Evolutionary conservation across 2,888 invertebrate species (phyloP).

Genomic region (Hecatera dysodea): DNA sequence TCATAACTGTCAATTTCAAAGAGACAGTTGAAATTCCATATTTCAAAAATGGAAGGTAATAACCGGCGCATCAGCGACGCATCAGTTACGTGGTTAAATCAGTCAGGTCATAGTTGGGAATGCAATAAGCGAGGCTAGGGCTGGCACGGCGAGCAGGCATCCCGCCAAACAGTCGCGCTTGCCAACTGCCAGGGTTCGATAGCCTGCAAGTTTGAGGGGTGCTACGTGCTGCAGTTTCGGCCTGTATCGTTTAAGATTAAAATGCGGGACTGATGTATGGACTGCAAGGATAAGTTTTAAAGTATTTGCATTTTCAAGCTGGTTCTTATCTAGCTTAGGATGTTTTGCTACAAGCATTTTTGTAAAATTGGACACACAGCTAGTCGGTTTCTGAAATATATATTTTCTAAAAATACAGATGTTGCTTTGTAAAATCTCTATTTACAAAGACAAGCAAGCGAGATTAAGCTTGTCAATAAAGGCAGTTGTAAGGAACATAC

Average conservation of each 20-base stretch:
- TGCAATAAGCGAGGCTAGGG: slow-evolving; percentile 58
- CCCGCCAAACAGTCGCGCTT: slow-evolving; percentile 66
- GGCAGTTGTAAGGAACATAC: slow-evolving; percentile 32
- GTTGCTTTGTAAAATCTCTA: neutral
- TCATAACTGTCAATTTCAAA: slow-evolving; percentile 28
- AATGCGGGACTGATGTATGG: slow-evolving; percentile 26
- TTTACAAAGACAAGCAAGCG: neutral
- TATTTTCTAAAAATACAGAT: neutral
- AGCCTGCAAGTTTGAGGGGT: slow-evolving; percentile 52
- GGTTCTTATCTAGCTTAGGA: neutral
- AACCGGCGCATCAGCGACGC: slow-evolving; percentile 27
- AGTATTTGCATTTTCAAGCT: neutral
- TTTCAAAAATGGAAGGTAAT: slow-evolving; percentile 24
- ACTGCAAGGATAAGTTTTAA: slow-evolving; percentile 17
- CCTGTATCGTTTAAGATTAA: slow-evolving; percentile 22
- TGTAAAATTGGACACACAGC: neutral
- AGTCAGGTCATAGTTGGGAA: slow-evolving; percentile 52
- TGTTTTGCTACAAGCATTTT: neutral
- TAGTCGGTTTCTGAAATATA: neutral
- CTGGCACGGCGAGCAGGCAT: slow-evolving; percentile 67
- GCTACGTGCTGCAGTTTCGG: slow-evolving; percentile 36
- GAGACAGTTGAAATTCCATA: neutral
- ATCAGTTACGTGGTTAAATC: slow-evolving; percentile 42
- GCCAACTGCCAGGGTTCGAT: slow-evolving; percentile 62
- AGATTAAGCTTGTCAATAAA: slow-evolving; percentile 48